phyloP scores from a whole-genome alignment of 2,797 vertebrate genomes.

The Masticophis lateralis region DNA sequence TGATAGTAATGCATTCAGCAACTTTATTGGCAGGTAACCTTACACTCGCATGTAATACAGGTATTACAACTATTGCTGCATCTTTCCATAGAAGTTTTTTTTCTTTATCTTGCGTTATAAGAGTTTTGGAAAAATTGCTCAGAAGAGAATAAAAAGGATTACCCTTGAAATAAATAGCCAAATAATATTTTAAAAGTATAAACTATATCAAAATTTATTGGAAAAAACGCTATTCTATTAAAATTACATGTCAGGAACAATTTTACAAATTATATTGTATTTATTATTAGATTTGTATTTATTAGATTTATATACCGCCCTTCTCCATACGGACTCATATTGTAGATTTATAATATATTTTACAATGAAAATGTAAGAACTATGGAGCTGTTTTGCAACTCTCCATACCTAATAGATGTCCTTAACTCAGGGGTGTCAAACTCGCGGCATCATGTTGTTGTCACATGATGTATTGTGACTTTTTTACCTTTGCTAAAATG shows the following conservation, averaged over 20 bases:
- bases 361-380: background rate
- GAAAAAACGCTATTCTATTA: background rate
- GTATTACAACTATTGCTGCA: background rate
- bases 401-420: background rate
- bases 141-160: background rate
- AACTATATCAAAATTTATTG: background rate
- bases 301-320: too few relatives aligned
- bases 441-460: too few relatives aligned
- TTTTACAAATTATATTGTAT: background rate
- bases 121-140: background rate
- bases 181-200: background rate
- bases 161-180: background rate
- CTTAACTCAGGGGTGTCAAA: too few relatives aligned
- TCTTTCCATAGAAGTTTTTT: background rate
- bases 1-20: background rate
- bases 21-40: background rate
- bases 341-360: background rate
- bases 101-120: background rate
- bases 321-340: too few relatives aligned
- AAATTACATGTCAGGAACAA: background rate
- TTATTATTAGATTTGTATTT: too few relatives aligned
- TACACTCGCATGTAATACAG: background rate
- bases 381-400: background rate
- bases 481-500: too few relatives aligned
- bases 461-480: too few relatives aligned